Percentiles rank a stretch among this genome's conserved stretches.
Evolutionary conservation across 2,888 invertebrate species (phyloP).

Genomic region (Periphyllus acericola): DNA sequence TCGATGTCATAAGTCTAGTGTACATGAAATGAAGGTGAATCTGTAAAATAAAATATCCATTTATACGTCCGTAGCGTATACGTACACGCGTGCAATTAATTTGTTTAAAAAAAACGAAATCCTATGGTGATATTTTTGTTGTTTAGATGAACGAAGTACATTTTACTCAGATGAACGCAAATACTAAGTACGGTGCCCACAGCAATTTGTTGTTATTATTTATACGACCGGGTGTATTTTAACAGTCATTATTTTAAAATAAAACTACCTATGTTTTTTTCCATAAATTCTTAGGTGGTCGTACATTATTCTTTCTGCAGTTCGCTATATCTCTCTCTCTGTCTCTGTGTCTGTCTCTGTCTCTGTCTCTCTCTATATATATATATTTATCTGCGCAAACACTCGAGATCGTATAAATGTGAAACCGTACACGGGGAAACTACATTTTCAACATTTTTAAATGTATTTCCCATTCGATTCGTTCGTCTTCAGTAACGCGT

Average conservation of each 20-base stretch:
- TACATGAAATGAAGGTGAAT: slow-evolving; percentile 1
- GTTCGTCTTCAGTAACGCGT: background rate
- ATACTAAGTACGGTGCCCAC: background rate
- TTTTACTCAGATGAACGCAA: background rate
- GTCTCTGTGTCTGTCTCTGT: too few species aligned
- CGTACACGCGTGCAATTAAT: background rate
- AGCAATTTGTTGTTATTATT: background rate
- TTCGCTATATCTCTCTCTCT: background rate
- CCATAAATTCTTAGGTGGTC: background rate
- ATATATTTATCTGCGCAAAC: background rate
- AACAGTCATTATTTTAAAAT: too few species aligned
- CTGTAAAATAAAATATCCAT: slow-evolving; percentile 21
- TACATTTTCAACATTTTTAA: background rate
- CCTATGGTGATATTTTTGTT: background rate
- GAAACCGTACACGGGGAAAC: background rate
- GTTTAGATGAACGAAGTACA: background rate
- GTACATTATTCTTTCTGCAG: background rate
- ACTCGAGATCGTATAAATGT: background rate
- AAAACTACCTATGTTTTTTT: background rate
- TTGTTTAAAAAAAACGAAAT: background rate
- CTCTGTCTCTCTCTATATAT: too few species aligned
- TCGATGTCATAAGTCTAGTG: background rate
- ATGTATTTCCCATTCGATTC: background rate
- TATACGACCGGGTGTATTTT: background rate
- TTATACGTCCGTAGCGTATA: background rate